Evolutionary conservation across 2,113 vertebrate species (phyloP), one percentile per base, ranked within the genome.

Genomic region (Piaya cayana): DNA sequence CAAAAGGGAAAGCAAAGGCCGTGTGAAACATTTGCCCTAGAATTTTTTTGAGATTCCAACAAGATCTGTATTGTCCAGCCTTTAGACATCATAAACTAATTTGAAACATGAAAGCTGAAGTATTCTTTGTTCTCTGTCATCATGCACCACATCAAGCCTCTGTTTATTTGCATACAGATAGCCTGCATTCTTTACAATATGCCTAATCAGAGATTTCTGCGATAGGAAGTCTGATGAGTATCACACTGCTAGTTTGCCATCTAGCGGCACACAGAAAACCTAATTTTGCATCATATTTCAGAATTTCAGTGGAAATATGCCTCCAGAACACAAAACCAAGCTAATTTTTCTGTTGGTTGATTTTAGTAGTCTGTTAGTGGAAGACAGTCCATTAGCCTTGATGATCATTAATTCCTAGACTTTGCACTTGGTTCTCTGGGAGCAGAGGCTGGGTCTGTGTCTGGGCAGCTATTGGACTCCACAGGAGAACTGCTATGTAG

Each of bases 191-290:
- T 74, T 80, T 3, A 9, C 62, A 43, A 8, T 34, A 43, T 11
- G 37, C 42, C 22, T 85, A 11, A 88, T 77, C 76, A 59, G 70
- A 86, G n/a, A 53, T 43, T 49, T 58, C 37, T 2, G 0, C 36
- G 82, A 20, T 37, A 47, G 55, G 37, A 59, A 77, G 43, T 5
- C 37, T 82, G 74, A 50, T 78, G 52, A 26, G 16, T 81, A 90
- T 78, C 76, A 71, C 76, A 96, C 82, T 90, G 36, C 77, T 92
- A 80, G 60, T 93, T 94, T 96, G 94, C 96, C 96, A 97, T 95
- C 96, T 97, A 97, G 96, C 77, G 96, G 94, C 58, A 37, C 6
- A 89, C 6, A 8, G 30, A 52, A 85, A 53, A 26, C 4, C 1
- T 7, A 34, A 37, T 90, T 88, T 87, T 56, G 23, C 12, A 30